These are phyloP conservation scores for Drosophila eohydei DNA, from an alignment of 2,888 invertebrate genomes.

Conservation along the genomic window DNA sequence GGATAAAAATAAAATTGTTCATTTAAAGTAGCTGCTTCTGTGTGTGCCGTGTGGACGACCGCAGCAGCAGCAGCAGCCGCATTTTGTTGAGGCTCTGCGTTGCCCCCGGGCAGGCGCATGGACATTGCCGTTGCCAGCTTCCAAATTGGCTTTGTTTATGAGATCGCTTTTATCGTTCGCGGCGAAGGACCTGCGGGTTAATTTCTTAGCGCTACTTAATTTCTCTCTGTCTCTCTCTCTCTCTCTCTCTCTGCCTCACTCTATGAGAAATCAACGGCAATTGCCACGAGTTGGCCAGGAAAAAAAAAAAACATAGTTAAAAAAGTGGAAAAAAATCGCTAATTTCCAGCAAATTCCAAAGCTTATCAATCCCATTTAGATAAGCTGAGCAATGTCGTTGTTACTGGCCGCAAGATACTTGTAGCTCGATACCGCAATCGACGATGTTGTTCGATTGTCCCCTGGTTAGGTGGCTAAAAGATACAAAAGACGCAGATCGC, in stretches of 20 bases:
- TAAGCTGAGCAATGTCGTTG: constrained; percentile 16
- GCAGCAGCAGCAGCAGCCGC: constrained; percentile 24
- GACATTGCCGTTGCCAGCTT: constrained; percentile 47
- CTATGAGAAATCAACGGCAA: constrained; percentile 1
- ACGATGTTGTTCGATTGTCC: constrained; percentile 18
- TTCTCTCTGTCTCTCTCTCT: constrained; percentile 28
- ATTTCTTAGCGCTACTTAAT: constrained; percentile 81
- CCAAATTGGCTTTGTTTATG: constrained; percentile 81
- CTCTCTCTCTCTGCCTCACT: neutral
- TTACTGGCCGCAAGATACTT: constrained; percentile 13
- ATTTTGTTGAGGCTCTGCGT: constrained; percentile 14
- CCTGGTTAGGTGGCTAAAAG: neutral
- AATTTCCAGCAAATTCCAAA: constrained; percentile 47
- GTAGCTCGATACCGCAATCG: constrained; percentile 12
- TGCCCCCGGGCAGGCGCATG: constrained; percentile 23
- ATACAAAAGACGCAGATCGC: constrained; percentile 13
- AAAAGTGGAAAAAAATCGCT: constrained; percentile 18
- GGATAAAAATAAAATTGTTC: constrained; percentile 84
- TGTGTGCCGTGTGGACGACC: constrained; percentile 63
- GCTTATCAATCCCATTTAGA: constrained; percentile 53
- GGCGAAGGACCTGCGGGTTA: constrained; percentile 77
- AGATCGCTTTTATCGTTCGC: constrained; percentile 72
- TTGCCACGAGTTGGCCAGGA: neutral
- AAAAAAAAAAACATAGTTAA: neutral
- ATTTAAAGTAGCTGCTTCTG: constrained; percentile 84